Percentiles rank a stretch among this genome's conserved stretches.
phyloP scores from a whole-genome alignment of 2,888 invertebrate genomes.

The Phaonia tiefii region DNA sequence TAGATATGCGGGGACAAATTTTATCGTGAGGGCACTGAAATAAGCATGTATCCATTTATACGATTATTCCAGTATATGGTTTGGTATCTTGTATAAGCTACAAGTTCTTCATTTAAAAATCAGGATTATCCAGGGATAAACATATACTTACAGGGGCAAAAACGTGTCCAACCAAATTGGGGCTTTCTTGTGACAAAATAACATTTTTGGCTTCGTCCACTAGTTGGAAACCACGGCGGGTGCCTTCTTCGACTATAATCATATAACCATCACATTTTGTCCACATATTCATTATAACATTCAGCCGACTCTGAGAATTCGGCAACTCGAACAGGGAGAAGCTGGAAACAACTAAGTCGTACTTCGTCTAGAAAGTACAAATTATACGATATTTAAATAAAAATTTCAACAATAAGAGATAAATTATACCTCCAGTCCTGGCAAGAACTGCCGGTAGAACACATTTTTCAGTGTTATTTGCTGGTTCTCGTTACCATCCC shows the following conservation, averaged over 20 bases:
- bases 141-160: constrained; percentile 87
- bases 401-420: background rate
- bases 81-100: background rate
- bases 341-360: constrained; percentile 90
- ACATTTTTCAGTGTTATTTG: constrained; percentile 83
- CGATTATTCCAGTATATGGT: background rate
- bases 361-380: constrained; percentile 81
- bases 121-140: background rate
- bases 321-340: constrained; percentile 91
- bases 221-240: constrained; percentile 89
- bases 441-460: constrained; percentile 91
- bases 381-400: constrained; percentile 12
- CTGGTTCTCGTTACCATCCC: constrained; percentile 85
- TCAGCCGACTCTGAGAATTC: constrained; percentile 84
- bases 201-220: constrained; percentile 93
- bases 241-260: constrained; percentile 92
- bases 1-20: constrained; percentile 86
- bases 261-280: constrained; percentile 91
- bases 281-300: constrained; percentile 90
- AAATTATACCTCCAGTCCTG: constrained; percentile 81
- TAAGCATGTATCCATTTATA: background rate
- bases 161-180: constrained; percentile 82
- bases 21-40: constrained; percentile 90
- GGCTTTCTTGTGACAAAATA: constrained; percentile 83
- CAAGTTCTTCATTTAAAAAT: background rate